Evolutionary conservation across 2,888 invertebrate genomes (phyloP).

Genomic region (Drosophila antonietae): DNA sequence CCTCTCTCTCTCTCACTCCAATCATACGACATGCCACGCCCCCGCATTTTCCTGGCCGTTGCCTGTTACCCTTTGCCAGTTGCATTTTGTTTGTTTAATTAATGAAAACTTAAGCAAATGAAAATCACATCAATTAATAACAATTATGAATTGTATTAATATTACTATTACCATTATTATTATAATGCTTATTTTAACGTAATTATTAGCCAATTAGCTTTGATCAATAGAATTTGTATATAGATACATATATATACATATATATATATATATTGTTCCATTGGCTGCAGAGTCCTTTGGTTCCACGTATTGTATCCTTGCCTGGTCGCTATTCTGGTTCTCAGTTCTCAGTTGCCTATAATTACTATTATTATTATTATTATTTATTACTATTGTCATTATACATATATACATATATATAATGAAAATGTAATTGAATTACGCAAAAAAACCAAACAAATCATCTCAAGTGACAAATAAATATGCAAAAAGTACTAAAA

Average conservation of each 20-base stretch:
- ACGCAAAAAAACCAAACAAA: slow-evolving; percentile 21
- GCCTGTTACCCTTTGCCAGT: slow-evolving; percentile 7
- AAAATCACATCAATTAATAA: slow-evolving; percentile 36
- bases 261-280: background rate
- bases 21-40: slow-evolving; percentile 20
- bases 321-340: slow-evolving; percentile 1
- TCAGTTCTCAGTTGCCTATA: slow-evolving; percentile 16
- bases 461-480: slow-evolving; percentile 28
- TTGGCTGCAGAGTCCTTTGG: background rate
- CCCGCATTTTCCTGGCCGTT: slow-evolving; percentile 3
- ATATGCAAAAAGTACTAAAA: slow-evolving; percentile 17
- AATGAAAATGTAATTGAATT: slow-evolving; percentile 10
- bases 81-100: slow-evolving; percentile 70
- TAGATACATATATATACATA: too few species aligned
- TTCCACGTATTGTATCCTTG: background rate
- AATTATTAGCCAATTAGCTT: background rate
- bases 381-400: slow-evolving; percentile 6
- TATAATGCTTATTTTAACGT: background rate
- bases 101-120: slow-evolving; percentile 57
- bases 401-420: background rate
- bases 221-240: background rate
- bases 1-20: background rate
- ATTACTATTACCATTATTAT: background rate
- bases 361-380: background rate
- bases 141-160: background rate